Conservation (phyloP, 2,888 invertebrate species). For the Xylota segnis region DNA sequence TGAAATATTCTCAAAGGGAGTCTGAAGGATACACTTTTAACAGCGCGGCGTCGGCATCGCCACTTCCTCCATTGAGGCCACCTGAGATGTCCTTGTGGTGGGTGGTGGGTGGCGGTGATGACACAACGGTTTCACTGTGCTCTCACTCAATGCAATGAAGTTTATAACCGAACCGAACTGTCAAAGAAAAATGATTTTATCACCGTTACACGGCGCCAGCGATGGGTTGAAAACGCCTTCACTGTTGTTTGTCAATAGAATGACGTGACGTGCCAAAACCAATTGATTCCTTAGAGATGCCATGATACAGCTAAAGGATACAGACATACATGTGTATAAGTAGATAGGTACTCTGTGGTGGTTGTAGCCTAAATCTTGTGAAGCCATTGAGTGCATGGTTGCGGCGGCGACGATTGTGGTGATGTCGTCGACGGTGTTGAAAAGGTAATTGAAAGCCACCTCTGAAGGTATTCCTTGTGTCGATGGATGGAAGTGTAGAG, state of each 20-base stretch:
- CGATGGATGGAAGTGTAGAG: slow-evolving; percentile 28
- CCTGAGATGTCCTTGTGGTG: slow-evolving; percentile 33
- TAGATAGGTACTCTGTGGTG: neutral
- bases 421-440: slow-evolving; percentile 30
- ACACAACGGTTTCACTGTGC: slow-evolving; percentile 6
- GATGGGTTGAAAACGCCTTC: neutral
- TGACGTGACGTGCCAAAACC: slow-evolving; percentile 54
- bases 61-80: slow-evolving; percentile 1
- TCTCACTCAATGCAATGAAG: slow-evolving; percentile 49
- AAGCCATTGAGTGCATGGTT: slow-evolving; percentile 21
- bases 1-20: slow-evolving; percentile 52
- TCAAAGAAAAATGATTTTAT: slow-evolving; percentile 67
- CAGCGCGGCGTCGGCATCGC: neutral
- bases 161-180: slow-evolving; percentile 46
- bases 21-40: slow-evolving; percentile 4
- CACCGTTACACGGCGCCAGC: neutral
- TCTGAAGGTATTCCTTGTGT: slow-evolving; percentile 12
- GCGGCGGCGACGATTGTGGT: neutral
- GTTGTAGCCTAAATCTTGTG: slow-evolving; percentile 6
- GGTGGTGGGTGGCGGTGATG: slow-evolving; percentile 20
- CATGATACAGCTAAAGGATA: neutral
- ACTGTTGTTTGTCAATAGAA: slow-evolving; percentile 58
- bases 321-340: neutral
- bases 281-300: slow-evolving; percentile 59
- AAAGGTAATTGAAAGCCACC: slow-evolving; percentile 30